Evolutionary conservation across 2,797 vertebrate species (phyloP), one percentile per base, ranked within the genome.

Genomic region (Rhinichthys osculus): DNA sequence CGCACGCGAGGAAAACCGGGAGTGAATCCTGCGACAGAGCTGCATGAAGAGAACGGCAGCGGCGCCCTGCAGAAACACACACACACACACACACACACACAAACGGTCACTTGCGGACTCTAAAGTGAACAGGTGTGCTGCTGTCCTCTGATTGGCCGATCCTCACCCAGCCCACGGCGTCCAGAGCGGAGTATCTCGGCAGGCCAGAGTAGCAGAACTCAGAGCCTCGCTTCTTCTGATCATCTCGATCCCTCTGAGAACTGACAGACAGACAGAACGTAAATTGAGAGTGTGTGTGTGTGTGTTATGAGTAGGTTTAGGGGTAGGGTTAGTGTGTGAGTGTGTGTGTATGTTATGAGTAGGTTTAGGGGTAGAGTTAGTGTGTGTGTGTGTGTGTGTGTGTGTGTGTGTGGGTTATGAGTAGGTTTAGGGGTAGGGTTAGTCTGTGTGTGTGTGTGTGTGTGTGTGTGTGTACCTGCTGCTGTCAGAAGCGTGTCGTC

Each of bases 111-210:
- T 7, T 54, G 10, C 4, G n/a, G 57, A 59, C 11, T 59, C 11
- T n/a, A 2, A 27, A 62, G 23, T 27, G 11, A 64, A 6, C 59
- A 66, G 2, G 13, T 33, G 62, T 66, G 14, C 7, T 17, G 2
- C 62, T 17, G 62, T 66, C 13, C 16, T 33, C 27, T 66, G 62
- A 66, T 66, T 66, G 62, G 62, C 17, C 3, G 3, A 0, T 7
- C 27, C 62, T 13, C 3, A 97, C 97, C 96, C 95, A 97, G 87
- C 97, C 95, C 88, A 97, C 85, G 14, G 96, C 97, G 92, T 97
- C 97, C 90, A 97, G 91, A 5, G 96, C 89, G 0, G 93, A 94
- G 91, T 95, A 96, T 8, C 78, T 93, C 6, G 93, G 95, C 78
- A 96, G 91, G 54, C 90, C 88, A 1, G 94, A 9, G 82, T 88